These are phyloP conservation scores for Folsomia candida DNA, from an alignment of 2,888 invertebrate genomes.

Conservation along the genomic window DNA sequence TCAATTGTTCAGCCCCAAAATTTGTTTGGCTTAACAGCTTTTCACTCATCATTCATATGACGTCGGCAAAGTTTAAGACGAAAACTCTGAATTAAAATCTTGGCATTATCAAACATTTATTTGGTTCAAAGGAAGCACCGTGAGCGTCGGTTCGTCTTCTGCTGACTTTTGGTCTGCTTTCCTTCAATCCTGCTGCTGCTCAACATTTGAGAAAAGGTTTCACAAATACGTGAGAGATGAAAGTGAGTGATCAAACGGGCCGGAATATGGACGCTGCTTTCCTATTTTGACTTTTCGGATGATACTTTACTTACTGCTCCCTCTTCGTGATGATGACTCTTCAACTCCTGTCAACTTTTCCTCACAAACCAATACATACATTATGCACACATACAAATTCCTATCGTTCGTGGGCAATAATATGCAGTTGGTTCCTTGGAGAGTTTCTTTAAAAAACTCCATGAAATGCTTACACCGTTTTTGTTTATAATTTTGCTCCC, in stretches of 20 bases:
- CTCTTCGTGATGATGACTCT: constrained; percentile 42
- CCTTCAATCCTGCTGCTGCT: constrained; percentile 31
- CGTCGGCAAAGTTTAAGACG: neutral
- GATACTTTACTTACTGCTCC: constrained; percentile 46
- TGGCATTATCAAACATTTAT: neutral
- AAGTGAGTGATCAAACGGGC: constrained; percentile 27
- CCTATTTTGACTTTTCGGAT: constrained; percentile 49
- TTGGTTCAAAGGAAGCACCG: neutral
- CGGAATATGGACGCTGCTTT: constrained; percentile 42
- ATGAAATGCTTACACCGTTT: neutral
- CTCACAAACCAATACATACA: too few relatives aligned
- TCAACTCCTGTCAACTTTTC: constrained; percentile 26
- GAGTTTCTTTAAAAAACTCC: neutral
- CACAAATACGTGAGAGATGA: constrained; percentile 16
- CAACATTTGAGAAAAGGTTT: constrained; percentile 14
- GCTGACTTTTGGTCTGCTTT: neutral
- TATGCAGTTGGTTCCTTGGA: neutral
- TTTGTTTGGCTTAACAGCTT: neutral
- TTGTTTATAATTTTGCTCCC: neutral
- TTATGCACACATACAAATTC: too few relatives aligned
- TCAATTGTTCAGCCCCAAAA: constrained; percentile 1
- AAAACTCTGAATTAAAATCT: neutral
- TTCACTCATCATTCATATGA: neutral
- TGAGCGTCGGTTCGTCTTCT: neutral
- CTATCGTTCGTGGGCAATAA: too few relatives aligned